Evolutionary conservation across 30 jellyfish, hydroid and myxozoan genomes (phyloP), one percentile per base, ranked within the genome.

Genomic region (Hydractinia echinata): DNA sequence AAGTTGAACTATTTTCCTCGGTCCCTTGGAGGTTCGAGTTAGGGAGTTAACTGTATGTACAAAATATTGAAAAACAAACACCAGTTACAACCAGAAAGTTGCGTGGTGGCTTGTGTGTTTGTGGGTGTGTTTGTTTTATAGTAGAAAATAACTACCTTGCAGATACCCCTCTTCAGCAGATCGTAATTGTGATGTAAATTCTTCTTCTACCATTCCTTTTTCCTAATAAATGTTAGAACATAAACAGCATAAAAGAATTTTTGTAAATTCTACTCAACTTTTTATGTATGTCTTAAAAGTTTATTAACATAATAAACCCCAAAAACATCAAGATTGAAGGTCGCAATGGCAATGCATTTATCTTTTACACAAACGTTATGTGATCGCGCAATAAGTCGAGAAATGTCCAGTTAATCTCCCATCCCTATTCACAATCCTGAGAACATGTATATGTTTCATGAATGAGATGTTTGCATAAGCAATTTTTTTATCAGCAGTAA

Each of bases 141-240:
- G 13, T 56, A 56, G 4, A 62, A 39, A n/a, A n/a, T n/a, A 68
- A 72, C 58, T 58, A 94, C 99, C 99, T 84, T 73, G 94, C 79
- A 94, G 80, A 73, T 77, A 94, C 30, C 97, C 95, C 55, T 61
- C 88, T 77, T 94, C 99, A 16, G 99, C 97, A 54, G 99, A 94
- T 50, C 95, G 84, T 20, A 94, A 90, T 76, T 94, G 95, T 15
- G 95, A 86, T 11, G 79, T 79, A 79, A 82, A 94, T 72, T 94
- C 96, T 51, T 94, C 93, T 53, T 81, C 91, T 56, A 88, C 82
- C 80, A 82, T 71, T 4, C 71, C 94, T 82, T 82, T 78, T 53
- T 88, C 99, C 99, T 94, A 51, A n/a, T n/a, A n/a, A n/a, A n/a
- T n/a, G n/a, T 5, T 10, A 73, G 51, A 60, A 39, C 20, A 68